Percentiles rank a stretch among this genome's conserved stretches.
Evolutionary conservation across 2,888 invertebrate genomes (phyloP).

Genomic region (Mythimna vitellina): DNA sequence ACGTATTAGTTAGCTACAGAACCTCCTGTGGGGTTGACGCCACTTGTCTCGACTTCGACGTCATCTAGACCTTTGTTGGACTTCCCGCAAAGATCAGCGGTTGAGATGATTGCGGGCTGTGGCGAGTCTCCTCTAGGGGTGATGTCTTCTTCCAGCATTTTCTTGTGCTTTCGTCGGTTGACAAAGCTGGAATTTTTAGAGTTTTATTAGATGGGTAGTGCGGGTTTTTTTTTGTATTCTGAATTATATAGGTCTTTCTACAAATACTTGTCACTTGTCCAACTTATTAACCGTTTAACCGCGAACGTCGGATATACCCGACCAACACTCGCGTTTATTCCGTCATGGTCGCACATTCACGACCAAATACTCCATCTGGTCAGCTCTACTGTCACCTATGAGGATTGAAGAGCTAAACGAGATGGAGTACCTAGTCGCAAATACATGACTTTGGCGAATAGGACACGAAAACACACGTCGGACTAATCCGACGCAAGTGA

Average conservation of each 20-base stretch:
- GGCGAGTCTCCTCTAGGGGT: slow-evolving; percentile 76
- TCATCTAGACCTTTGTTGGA: slow-evolving; percentile 54
- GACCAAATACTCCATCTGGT: too few relatives aligned
- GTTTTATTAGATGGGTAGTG: slow-evolving; percentile 8
- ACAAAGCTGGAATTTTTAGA: slow-evolving; percentile 71
- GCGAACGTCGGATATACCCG: too few relatives aligned
- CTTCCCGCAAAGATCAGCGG: slow-evolving; percentile 80
- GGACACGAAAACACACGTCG: too few relatives aligned
- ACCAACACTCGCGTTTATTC: too few relatives aligned
- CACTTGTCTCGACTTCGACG: slow-evolving; percentile 3
- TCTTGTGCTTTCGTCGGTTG: slow-evolving; percentile 81
- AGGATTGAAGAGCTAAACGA: too few relatives aligned
- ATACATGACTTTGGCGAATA: too few relatives aligned
- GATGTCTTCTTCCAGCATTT: slow-evolving; percentile 82
- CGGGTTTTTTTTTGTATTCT: slow-evolving; percentile 34
- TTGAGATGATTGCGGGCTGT: slow-evolving; percentile 78
- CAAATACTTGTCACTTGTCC: background rate
- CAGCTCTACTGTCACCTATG: too few relatives aligned
- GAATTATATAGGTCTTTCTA: slow-evolving; percentile 43
- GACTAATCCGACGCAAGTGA: too few relatives aligned
- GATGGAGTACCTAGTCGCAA: too few relatives aligned
- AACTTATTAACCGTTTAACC: background rate
- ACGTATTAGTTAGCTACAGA: slow-evolving; percentile 53
- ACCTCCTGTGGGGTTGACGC: slow-evolving; percentile 33
- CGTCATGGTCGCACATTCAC: too few relatives aligned